These are phyloP conservation scores for Tragelaphus oryx DNA, from an alignment of 2,797 vertebrate species.

Conservation along the genomic window DNA sequence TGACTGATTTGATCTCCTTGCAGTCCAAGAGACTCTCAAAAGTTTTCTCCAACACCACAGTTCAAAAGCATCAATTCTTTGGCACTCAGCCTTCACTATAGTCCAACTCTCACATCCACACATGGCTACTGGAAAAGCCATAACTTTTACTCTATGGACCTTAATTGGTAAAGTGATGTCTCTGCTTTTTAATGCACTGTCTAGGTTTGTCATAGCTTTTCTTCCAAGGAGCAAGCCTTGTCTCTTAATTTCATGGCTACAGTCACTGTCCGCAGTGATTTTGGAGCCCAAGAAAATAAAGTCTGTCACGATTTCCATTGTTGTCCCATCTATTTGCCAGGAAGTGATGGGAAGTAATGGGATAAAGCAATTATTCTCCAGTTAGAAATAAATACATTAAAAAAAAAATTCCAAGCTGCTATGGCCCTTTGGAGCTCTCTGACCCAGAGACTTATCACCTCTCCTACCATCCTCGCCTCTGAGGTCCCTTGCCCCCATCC, in stretches of 20 bases:
- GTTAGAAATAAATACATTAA: not conserved
- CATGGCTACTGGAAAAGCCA: not conserved
- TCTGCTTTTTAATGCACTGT: not conserved
- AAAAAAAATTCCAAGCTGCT: not conserved
- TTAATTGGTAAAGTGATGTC: not conserved
- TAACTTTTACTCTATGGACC: not conserved
- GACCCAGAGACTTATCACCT: not conserved
- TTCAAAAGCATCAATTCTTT: not conserved
- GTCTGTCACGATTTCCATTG: not conserved
- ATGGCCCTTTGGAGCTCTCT: not conserved
- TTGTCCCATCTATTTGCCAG: not conserved
- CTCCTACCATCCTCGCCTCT: not conserved
- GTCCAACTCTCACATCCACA: not conserved
- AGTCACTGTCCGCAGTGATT: not conserved
- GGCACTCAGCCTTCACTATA: not conserved
- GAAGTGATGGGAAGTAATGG: not conserved
- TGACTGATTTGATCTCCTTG: not conserved
- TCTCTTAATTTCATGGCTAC: not conserved
- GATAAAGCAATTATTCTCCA: not conserved
- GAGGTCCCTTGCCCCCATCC: not conserved
- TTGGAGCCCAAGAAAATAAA: not conserved
- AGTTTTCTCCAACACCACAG: not conserved
- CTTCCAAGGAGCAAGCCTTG: not conserved
- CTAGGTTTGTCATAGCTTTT: not conserved
- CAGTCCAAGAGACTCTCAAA: not conserved